Conservation (phyloP, 2,797 vertebrate species). For the Ptychadena robeensis region DNA sequence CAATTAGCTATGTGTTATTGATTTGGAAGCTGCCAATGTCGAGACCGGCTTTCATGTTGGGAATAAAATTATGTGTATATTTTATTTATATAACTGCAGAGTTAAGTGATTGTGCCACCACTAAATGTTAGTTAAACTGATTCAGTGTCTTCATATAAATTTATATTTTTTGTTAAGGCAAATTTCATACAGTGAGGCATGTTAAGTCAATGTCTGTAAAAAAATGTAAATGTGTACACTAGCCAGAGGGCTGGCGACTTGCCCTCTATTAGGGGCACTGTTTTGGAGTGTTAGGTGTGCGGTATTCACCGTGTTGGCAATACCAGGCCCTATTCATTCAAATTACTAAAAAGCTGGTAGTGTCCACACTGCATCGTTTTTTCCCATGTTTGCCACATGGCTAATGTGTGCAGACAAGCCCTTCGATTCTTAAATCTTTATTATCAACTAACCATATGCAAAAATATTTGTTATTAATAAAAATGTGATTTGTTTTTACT, state of each 20-base stretch:
- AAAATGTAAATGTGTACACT: neutral
- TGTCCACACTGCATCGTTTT: no score
- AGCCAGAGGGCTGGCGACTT: no score
- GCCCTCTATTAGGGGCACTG: no score
- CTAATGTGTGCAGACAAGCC: no score
- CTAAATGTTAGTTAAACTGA: conserved; percentile 18
- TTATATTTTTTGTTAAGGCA: conserved; percentile 8
- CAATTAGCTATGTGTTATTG: conserved; percentile 60
- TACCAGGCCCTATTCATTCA: no score
- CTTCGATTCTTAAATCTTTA: neutral
- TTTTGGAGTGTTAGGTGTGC: no score
- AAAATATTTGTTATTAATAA: no score
- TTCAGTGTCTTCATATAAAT: conserved; percentile 19
- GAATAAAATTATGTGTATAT: conserved; percentile 49
- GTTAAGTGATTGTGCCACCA: conserved; percentile 17
- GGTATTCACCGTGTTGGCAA: no score
- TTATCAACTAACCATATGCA: neutral
- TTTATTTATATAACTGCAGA: conserved; percentile 42
- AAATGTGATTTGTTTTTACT: no score
- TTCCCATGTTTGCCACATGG: no score
- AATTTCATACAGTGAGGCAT: neutral
- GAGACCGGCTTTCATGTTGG: conserved; percentile 54
- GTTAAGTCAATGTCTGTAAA: neutral
- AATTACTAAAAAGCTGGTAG: no score
- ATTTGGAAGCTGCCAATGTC: conserved; percentile 55